Conservation (phyloP, 2,113 vertebrate genomes). For the Zingel zingel region DNA sequence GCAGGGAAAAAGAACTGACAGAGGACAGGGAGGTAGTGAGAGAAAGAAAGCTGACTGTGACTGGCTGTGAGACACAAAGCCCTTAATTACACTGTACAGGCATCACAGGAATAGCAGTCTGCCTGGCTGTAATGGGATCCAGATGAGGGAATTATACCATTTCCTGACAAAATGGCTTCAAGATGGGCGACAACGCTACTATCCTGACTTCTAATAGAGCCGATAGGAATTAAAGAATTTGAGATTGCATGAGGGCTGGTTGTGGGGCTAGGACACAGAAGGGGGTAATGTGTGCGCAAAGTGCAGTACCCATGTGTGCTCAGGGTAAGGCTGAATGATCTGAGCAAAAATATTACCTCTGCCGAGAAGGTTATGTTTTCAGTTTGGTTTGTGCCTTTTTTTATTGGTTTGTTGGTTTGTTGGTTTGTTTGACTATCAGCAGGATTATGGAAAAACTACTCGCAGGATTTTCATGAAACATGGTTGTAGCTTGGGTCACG, state of each 20-base stretch:
- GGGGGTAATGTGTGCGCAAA: neutral
- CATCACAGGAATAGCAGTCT: conserved; percentile 74
- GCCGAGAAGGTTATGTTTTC: too few relatives aligned
- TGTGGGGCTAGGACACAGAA: conserved; percentile 3
- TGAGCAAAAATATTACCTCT: neutral
- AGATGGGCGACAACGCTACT: conserved; percentile 79
- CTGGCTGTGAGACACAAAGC: conserved; percentile 74
- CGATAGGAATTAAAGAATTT: conserved; percentile 51
- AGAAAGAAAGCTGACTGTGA: conserved; percentile 54
- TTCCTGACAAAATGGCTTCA: conserved; percentile 82
- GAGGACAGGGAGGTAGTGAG: conserved; percentile 41
- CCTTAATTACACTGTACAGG: conserved; percentile 81
- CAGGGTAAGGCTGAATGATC: neutral
- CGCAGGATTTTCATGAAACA: too few relatives aligned
- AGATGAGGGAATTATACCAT: conserved; percentile 82
- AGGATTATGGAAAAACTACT: too few relatives aligned
- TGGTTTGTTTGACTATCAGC: too few relatives aligned
- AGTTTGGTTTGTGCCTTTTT: too few relatives aligned
- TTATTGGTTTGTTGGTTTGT: too few relatives aligned
- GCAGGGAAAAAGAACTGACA: neutral
- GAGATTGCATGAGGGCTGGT: conserved; percentile 4
- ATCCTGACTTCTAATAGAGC: conserved; percentile 72
- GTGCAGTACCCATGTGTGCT: neutral
- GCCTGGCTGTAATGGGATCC: conserved; percentile 78
- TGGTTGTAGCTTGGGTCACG: too few relatives aligned